phyloP scores from a whole-genome alignment of 2,113 vertebrate genomes.

The Bufo bufo region DNA sequence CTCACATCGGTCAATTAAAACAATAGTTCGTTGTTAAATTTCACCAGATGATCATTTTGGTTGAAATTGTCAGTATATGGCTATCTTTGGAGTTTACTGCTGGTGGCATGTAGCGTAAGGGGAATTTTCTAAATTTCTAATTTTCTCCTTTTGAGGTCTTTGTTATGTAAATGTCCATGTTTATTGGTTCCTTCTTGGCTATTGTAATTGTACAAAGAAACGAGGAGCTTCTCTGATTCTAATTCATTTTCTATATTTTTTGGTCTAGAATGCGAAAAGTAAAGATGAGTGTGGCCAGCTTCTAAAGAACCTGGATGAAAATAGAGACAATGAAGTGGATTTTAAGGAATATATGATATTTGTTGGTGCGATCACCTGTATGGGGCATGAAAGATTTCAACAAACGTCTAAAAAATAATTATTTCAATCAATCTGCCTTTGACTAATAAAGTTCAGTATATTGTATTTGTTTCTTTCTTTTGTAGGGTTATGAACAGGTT shows the following conservation, averaged over 20 bases:
- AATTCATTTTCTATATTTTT: slow-evolving; percentile 45
- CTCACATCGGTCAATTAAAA: too few species aligned
- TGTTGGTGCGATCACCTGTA: slow-evolving; percentile 66
- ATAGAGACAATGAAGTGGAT: slow-evolving; percentile 71
- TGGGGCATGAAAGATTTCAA: slow-evolving; percentile 65
- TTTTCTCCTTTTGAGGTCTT: too few species aligned
- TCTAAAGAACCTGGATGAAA: slow-evolving; percentile 71
- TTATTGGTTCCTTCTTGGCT: not conserved
- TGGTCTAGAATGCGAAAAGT: slow-evolving; percentile 66
- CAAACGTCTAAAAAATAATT: not conserved
- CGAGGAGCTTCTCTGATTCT: not conserved
- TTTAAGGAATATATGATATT: slow-evolving; percentile 76
- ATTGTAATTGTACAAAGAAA: not conserved
- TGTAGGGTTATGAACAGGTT: too few species aligned
- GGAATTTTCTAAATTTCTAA: too few species aligned
- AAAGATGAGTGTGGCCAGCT: slow-evolving; percentile 62
- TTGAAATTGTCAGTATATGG: too few species aligned
- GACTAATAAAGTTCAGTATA: not conserved
- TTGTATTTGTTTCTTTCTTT: not conserved
- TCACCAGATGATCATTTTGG: too few species aligned
- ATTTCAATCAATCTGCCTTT: not conserved
- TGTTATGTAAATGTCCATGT: not conserved
- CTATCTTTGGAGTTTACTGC: too few species aligned
- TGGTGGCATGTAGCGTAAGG: too few species aligned
- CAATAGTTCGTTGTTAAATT: too few species aligned